phyloP scores from a whole-genome alignment of 2,888 invertebrate species.

The Adineta ricciae region DNA sequence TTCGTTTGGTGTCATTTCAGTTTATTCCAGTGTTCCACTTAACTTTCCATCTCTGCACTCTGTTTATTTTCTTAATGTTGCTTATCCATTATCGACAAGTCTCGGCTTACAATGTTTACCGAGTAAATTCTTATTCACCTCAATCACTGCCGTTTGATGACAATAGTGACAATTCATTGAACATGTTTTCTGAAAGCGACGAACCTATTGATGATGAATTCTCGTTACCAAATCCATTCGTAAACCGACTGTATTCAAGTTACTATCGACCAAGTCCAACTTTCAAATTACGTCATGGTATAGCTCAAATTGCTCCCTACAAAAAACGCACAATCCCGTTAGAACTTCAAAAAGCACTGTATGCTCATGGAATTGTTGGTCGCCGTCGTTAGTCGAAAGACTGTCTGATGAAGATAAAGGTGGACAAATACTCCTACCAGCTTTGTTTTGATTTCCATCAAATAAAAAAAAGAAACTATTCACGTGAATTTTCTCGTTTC shows the following conservation, averaged over 20 bases:
- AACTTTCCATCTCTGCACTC: background rate
- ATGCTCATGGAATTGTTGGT: constrained; percentile 2
- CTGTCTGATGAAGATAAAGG: background rate
- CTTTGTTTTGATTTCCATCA: background rate
- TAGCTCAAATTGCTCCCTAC: background rate
- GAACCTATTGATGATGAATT: background rate
- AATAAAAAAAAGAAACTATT: background rate
- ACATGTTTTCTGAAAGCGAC: background rate
- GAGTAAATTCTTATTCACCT: background rate
- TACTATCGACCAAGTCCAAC: background rate
- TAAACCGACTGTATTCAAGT: background rate
- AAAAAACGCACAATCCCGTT: background rate
- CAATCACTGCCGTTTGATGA: background rate
- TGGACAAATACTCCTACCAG: background rate
- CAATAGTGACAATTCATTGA: background rate
- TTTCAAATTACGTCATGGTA: background rate
- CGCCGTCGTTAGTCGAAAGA: background rate
- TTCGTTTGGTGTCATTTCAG: background rate
- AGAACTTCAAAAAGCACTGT: background rate
- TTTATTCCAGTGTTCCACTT: background rate
- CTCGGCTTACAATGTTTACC: background rate
- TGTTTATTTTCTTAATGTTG: background rate
- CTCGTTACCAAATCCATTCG: background rate
- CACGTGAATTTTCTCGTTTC: too few species aligned
- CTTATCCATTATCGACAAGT: background rate